Base-by-base conservation (phyloP, 2,888 invertebrate genomes). In the Agrotis clavis region DNA sequence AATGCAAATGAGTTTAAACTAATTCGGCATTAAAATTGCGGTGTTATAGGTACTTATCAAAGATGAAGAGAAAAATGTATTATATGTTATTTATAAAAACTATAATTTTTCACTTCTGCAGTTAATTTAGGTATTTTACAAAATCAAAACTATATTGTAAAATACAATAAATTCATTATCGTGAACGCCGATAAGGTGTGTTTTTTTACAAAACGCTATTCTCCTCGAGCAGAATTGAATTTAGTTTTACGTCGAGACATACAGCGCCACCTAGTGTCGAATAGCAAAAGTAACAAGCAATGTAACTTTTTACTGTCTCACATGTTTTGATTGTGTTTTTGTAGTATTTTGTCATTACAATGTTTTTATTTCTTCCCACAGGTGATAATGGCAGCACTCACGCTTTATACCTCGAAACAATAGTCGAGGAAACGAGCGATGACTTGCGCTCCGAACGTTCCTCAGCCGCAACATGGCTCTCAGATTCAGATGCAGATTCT, bases 401-500 rank as follows among this genome's bases (percentile, higher is more conserved):
- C 88, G 97, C 97, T 86, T 97, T 97, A 90, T 98, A 98, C 92
- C 97, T 98, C 95, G 98, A 98, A 94, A 98, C 98, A 41, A 98
- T 98, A 91, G 97, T 98, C 89, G 98, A 98, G 94, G 98, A 98
- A 94, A 98, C 98, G 21, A 98, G 98, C 85, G 98, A 98, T 94
- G 98, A 98, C 90, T 95, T 98, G 84, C 97, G 97, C 79, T 98
- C 98, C 76, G 98, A 98, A 90, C 97, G 97, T 75, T 97, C 97
- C 76, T 97, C 97, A 56, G 96, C 96, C 67, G 96, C 97, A 86
- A 97, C 97, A 86, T 97, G 97, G 97, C 93, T 97, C 67, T 96
- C 97, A 57, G 98, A 98, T 93, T 98, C 98, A 56, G 98, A 98
- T 90, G 98, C 98, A 67, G 98, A 98, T 85, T 98, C 98, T 79